Conservation (phyloP, 1,140 invertebrate genomes). For the Apis florea region DNA sequence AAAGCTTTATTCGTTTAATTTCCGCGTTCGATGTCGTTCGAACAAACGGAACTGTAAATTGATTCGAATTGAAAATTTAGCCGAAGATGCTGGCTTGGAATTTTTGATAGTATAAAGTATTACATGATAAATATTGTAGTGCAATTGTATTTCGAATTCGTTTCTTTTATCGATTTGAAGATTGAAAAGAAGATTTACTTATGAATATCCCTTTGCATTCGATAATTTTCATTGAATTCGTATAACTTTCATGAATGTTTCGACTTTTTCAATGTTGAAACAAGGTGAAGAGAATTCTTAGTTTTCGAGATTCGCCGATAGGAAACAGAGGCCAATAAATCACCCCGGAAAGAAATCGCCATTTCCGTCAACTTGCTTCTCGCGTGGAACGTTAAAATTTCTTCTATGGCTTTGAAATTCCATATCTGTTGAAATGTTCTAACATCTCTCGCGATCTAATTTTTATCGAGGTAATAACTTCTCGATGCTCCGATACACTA, state of each 20-base stretch:
- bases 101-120: no score
- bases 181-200: no score
- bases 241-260: background rate
- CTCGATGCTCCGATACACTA: background rate
- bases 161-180: no score
- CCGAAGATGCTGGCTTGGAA: no score
- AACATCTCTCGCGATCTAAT: background rate
- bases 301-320: background rate
- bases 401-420: constrained; percentile 13
- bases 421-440: background rate
- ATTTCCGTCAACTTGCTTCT: background rate
- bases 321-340: constrained; percentile 23
- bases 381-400: constrained; percentile 11
- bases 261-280: background rate
- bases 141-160: no score
- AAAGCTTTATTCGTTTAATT: no score
- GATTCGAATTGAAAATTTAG: no score
- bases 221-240: background rate
- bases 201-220: no score
- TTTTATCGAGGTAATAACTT: constrained; percentile 12
- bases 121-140: no score
- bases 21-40: no score
- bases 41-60: no score
- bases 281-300: background rate
- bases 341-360: background rate